Conservation (phyloP, 2,888 invertebrate genomes). For the Tetragonula carbonaria region DNA sequence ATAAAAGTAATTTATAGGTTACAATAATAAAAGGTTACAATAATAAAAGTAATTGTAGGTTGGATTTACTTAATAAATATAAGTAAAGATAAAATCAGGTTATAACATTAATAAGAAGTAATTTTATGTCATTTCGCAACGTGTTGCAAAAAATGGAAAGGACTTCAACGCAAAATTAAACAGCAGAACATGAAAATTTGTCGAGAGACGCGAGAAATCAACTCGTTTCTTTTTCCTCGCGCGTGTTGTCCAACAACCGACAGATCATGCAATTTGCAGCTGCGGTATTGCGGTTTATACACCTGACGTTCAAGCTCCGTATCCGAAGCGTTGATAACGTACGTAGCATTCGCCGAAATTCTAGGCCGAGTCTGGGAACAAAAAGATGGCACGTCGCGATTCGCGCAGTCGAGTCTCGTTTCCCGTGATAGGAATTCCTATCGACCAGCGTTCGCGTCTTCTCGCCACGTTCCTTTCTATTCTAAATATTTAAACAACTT, state of each 20-base stretch:
- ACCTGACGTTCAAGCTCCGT: conserved; percentile 8
- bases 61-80: too few species aligned
- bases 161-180: not conserved
- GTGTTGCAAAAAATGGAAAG: not conserved
- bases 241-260: conserved; percentile 17
- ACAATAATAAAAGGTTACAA: too few species aligned
- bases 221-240: conserved; percentile 27
- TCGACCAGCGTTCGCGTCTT: not conserved
- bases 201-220: conserved; percentile 22
- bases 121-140: too few species aligned
- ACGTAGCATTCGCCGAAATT: conserved; percentile 26
- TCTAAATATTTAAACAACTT: conserved; percentile 21
- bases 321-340: not conserved
- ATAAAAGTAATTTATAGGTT: too few species aligned
- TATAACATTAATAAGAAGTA: too few species aligned
- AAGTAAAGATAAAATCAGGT: too few species aligned
- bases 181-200: not conserved
- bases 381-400: conserved; percentile 21
- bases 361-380: not conserved
- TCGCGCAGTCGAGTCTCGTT: not conserved
- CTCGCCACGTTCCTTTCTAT: not conserved
- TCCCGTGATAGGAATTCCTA: conserved; percentile 9
- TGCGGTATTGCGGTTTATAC: conserved; percentile 22
- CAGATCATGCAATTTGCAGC: conserved; percentile 43
- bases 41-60: too few species aligned